phyloP scores from a whole-genome alignment of 2,113 vertebrate species.

The Phalacrocorax pelagicus region DNA sequence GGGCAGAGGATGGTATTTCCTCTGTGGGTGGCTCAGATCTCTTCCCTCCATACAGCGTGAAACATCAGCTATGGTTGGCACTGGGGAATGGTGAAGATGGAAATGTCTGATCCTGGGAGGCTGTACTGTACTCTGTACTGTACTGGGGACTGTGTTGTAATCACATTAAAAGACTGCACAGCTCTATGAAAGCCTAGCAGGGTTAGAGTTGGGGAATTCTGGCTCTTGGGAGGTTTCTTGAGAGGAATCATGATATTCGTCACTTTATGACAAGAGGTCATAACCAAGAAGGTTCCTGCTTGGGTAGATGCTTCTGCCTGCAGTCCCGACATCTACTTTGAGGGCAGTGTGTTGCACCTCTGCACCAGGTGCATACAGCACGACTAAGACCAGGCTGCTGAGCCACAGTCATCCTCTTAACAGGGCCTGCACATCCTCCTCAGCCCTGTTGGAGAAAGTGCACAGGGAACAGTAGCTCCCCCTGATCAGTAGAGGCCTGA shows the following conservation, averaged over 20 bases:
- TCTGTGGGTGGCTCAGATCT: conserved; percentile 27
- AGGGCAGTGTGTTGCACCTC: background rate
- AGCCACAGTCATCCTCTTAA: background rate
- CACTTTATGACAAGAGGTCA: background rate
- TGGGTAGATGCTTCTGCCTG: background rate
- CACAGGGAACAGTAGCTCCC: background rate
- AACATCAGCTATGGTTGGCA: background rate
- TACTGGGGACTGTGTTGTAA: background rate
- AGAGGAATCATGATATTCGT: background rate
- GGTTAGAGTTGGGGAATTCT: background rate
- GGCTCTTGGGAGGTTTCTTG: background rate
- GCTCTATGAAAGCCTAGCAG: background rate
- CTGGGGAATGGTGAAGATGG: background rate
- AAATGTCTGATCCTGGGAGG: background rate
- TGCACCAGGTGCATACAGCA: background rate
- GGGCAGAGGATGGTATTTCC: conserved; percentile 37
- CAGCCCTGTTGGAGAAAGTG: background rate
- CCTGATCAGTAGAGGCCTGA: background rate
- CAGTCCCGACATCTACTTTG: background rate
- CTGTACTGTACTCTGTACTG: background rate
- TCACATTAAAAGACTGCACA: background rate
- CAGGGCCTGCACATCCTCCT: background rate
- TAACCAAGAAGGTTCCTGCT: background rate
- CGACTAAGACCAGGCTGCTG: background rate
- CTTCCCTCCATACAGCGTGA: background rate